A percentile compares a stretch with the other conserved stretches of the same genome.
Evolutionary conservation across 2,797 vertebrate species (phyloP).

Genomic region (Tapera naevia): DNA sequence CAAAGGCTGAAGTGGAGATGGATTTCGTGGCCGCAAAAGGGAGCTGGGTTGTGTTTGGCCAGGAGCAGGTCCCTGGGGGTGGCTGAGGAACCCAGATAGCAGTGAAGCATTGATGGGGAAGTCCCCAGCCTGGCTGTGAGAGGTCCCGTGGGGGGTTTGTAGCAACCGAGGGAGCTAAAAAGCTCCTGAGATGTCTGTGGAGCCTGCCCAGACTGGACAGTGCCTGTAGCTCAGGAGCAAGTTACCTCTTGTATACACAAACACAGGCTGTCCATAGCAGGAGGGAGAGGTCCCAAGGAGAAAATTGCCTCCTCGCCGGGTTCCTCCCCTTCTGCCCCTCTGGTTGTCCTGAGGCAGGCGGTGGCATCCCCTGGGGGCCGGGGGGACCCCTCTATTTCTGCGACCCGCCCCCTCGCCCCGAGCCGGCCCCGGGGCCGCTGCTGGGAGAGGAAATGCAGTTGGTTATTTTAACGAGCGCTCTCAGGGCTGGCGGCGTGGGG

Average conservation of each 20-base stretch:
- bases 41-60: not conserved
- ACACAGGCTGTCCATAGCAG: not conserved
- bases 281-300: accelerated
- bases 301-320: accelerated
- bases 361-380: accelerated
- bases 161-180: not conserved
- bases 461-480: slow-evolving; percentile 75
- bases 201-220: not conserved
- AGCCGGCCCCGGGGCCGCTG: not conserved
- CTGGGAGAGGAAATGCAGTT: slow-evolving; percentile 72
- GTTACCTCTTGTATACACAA: not conserved
- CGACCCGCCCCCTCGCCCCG: not conserved
- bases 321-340: not conserved
- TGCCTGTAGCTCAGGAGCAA: not conserved
- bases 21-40: not conserved
- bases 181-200: not conserved
- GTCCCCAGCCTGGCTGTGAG: not conserved
- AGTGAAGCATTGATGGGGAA: not conserved
- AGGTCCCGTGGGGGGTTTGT: not conserved
- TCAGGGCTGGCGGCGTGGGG: slow-evolving; percentile 52
- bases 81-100: not conserved
- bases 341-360: not conserved
- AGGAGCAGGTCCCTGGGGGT: not conserved
- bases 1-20: not conserved
- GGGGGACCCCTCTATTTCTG: not conserved